Evolutionary conservation across 2,797 vertebrate genomes (phyloP).

Genomic region (Otolemur crassicaudatus): DNA sequence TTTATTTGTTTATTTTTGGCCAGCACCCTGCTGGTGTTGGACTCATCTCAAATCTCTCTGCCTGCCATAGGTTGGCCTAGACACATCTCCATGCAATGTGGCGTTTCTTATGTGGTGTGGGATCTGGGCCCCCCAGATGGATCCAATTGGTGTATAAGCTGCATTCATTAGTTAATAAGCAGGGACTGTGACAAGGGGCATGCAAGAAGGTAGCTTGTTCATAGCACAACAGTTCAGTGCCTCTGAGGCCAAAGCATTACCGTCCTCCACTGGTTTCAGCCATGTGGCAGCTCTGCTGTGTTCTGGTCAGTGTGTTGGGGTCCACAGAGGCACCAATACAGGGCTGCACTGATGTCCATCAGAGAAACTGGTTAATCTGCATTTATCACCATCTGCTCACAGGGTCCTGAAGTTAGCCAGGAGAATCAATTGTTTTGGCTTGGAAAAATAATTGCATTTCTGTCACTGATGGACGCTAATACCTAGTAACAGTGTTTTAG

Average conservation of each 20-base stretch:
- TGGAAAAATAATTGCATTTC: slow-evolving; percentile 56
- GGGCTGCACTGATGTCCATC: neutral
- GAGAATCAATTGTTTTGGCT: slow-evolving; percentile 63
- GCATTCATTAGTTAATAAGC: slow-evolving; percentile 36
- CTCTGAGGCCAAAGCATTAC: neutral
- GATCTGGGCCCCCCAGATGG: neutral
- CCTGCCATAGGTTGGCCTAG: slow-evolving; percentile 75
- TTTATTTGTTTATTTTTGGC: slow-evolving; percentile 7
- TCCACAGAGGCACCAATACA: slow-evolving; percentile 42
- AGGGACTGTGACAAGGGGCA: neutral
- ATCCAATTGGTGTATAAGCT: neutral
- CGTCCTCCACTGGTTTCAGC: neutral
- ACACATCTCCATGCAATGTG: neutral
- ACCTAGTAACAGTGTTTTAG: neutral
- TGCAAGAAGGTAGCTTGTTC: neutral
- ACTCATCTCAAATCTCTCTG: slow-evolving; percentile 76
- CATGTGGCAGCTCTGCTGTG: neutral
- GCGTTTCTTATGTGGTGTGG: neutral
- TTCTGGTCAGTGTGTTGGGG: rapidly evolving
- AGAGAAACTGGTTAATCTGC: slow-evolving; percentile 52
- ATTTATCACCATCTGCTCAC: neutral
- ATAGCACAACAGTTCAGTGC: neutral
- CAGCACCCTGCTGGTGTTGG: slow-evolving; percentile 48
- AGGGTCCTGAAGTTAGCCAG: neutral
- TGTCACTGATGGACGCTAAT: neutral